Base-by-base conservation (phyloP, 2,888 invertebrate genomes). In the Euphydryas editha region DNA sequence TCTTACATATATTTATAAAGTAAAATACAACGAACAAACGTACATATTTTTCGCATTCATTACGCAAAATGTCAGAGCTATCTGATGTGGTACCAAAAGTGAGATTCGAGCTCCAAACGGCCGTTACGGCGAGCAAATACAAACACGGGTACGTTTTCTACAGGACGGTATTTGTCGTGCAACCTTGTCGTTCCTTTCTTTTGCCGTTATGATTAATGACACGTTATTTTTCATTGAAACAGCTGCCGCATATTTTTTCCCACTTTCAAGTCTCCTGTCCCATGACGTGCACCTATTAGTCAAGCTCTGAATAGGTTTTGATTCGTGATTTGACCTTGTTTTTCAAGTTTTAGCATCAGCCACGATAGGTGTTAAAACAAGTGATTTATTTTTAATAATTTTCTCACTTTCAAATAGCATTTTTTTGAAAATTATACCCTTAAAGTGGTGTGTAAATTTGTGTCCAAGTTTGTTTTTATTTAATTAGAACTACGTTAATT, bases 181-280 rank as follows among this genome's bases (percentile, higher is more conserved):
- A 77, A 80, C 81, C 84, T 81, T 83, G 85, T 84, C 87, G 83
- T 82, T 81, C 83, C 83, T 87, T 87, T 69, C 87, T 87, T 88
- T 86, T 88, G 84, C 79, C 83, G 83, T 81, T 86, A 87, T 90
- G 90, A 90, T 90, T 88, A 90, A 90, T 89, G 89, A 84, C 81
- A 83, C 81, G 86, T 86, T 90, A 90, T 90, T 90, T 90, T 90
- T 90, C 89, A 90, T 83, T 85, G 87, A 83, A 88, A 86, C 88
- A 89, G 88, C 88, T 89, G 88, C 85, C 80, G 80, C 86, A 85
- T 86, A 86, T 90, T 90, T 90, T 87, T 79, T 71, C 62, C 63
- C 57, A 58, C 57, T 63, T 84, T 83, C 85, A 81, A 85, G 84
- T 86, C 84, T 86, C 87, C 87, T 86, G 86, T 85, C 80, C 84